These are phyloP conservation scores for Peromyscus attwateri DNA, from an alignment of 2,797 vertebrate species.

Conservation along the genomic window DNA sequence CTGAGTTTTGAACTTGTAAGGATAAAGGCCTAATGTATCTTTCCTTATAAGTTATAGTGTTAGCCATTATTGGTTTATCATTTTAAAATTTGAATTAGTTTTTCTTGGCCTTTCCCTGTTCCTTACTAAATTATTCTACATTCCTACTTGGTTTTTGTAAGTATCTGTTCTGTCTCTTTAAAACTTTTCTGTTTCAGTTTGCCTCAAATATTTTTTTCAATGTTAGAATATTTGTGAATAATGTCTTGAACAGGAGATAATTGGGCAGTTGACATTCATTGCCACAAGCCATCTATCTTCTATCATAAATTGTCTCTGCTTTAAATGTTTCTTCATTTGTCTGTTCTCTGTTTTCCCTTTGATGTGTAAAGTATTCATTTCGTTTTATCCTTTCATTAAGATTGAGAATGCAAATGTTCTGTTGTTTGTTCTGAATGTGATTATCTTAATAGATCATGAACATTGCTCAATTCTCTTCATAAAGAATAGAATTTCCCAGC, in stretches of 20 bases:
- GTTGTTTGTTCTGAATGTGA: conserved; percentile 6
- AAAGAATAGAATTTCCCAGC: not conserved
- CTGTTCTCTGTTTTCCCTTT: conserved; percentile 34
- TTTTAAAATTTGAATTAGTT: not conserved
- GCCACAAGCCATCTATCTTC: not conserved
- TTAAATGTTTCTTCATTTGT: not conserved
- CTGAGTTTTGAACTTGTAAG: not conserved
- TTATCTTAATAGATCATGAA: conserved; percentile 14
- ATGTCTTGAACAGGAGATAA: conserved; percentile 13
- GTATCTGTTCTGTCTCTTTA: not conserved
- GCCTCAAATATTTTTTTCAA: not conserved
- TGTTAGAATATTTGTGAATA: not conserved
- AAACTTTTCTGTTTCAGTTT: not conserved
- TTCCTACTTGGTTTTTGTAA: not conserved
- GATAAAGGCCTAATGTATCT: not conserved
- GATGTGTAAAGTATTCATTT: conserved; percentile 37
- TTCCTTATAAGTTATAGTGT: rapidly evolving
- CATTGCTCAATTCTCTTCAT: conserved; percentile 29
- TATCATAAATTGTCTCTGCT: not conserved
- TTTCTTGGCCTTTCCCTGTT: not conserved
- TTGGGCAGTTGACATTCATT: not conserved
- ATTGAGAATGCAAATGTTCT: conserved; percentile 13
- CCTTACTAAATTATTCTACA: not conserved
- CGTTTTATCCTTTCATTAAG: conserved; percentile 33
- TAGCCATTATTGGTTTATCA: rapidly evolving